A percentile compares a stretch with the other conserved stretches of the same genome.
Evolutionary conservation across 2,797 vertebrate genomes (phyloP).

Genomic region (Alfaro cultratus): DNA sequence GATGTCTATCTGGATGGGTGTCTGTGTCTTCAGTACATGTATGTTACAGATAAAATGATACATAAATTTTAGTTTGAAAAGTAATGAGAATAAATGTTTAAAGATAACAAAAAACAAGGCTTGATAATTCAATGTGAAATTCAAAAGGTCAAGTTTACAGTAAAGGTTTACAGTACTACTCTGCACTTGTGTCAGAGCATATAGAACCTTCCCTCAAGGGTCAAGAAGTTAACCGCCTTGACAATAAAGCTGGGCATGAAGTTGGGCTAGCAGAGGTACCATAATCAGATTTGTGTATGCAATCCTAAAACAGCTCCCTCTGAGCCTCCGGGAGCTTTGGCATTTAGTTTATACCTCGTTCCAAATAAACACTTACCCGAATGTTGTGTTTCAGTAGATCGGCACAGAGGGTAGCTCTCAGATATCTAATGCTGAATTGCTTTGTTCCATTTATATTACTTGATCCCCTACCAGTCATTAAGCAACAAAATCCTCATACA

Average conservation of each 20-base stretch:
- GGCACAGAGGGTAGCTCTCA: background rate
- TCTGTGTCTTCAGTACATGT: conserved; percentile 22
- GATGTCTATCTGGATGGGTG: conserved; percentile 21
- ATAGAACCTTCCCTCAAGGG: conserved; percentile 13
- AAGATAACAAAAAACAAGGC: conserved; percentile 25
- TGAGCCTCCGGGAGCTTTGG: conserved; percentile 4
- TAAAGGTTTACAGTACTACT: conserved; percentile 65
- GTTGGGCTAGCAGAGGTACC: conserved; percentile 15
- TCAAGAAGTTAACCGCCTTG: conserved; percentile 23
- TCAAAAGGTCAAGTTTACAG: conserved; percentile 65
- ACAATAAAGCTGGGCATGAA: conserved; percentile 9
- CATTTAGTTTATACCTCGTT: conserved; percentile 18
- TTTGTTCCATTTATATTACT: conserved; percentile 2
- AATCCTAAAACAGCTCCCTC: background rate
- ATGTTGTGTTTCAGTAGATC: background rate
- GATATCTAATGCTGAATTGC: background rate
- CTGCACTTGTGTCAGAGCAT: conserved; percentile 11
- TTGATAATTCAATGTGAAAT: conserved; percentile 39
- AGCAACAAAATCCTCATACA: conserved; percentile 15
- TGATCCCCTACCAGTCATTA: background rate
- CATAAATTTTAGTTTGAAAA: conserved; percentile 28
- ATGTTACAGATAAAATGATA: conserved; percentile 8
- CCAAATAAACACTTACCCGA: conserved; percentile 11
- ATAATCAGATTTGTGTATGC: background rate
- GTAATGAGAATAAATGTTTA: conserved; percentile 42